Conservation (phyloP, 2,113 vertebrate genomes). For the Anthoscopus minutus region DNA sequence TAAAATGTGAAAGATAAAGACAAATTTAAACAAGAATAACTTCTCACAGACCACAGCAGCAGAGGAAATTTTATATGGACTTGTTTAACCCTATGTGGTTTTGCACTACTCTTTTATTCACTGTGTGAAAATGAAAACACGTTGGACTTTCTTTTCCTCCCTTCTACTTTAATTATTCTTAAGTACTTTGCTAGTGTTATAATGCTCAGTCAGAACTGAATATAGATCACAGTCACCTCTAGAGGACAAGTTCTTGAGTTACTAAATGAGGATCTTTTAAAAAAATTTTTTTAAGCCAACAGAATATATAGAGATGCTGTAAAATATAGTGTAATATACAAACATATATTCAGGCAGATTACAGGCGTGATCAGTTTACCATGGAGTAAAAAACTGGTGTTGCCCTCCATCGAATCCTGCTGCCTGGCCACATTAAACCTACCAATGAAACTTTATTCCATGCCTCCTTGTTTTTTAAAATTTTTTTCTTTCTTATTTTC, state of each 20-base stretch:
- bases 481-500: too few species aligned
- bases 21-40: not conserved
- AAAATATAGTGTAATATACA: not conserved
- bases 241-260: not conserved
- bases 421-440: not conserved
- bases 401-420: not conserved
- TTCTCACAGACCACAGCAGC: not conserved
- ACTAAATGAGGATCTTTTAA: not conserved
- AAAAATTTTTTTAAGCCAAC: not conserved
- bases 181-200: not conserved
- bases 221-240: not conserved
- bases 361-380: not conserved
- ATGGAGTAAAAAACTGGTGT: not conserved
- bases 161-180: not conserved
- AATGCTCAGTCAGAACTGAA: not conserved
- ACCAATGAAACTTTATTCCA: not conserved
- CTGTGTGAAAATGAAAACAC: not conserved
- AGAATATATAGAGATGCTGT: not conserved
- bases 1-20: not conserved
- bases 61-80: not conserved
- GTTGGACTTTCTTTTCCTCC: not conserved
- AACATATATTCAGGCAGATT: not conserved
- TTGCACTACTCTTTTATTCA: not conserved
- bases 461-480: accelerated
- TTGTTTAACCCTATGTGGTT: not conserved